Percentiles rank a stretch among this genome's conserved stretches.
Conservation (phyloP, 1,140 invertebrate species). For the Drosophila parabipectinata region DNA sequence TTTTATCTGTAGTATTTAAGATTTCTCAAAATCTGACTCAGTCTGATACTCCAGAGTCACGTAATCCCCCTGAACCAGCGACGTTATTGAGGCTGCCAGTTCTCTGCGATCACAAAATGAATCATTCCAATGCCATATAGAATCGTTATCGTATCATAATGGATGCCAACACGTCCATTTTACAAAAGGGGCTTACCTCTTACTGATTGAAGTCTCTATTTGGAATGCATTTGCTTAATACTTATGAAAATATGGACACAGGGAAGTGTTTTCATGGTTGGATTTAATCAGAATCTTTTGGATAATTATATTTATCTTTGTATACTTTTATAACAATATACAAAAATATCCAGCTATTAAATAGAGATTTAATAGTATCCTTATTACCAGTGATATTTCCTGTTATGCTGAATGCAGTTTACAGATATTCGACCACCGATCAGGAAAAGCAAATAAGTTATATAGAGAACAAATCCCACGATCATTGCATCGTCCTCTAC, state of each 20-base stretch:
- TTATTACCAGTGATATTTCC: no score
- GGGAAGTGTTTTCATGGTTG: background rate
- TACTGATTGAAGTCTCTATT: background rate
- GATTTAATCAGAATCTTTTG: background rate
- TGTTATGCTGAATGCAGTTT: background rate
- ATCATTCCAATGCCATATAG: constrained; percentile 37
- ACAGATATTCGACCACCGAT: constrained; percentile 8
- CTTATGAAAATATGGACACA: background rate
- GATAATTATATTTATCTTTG: background rate
- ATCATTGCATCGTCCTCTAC: constrained; percentile 18
- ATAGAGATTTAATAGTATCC: no score
- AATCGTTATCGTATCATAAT: background rate
- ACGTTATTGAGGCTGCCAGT: constrained; percentile 65
- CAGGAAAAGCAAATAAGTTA: constrained; percentile 42
- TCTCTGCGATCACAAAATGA: constrained; percentile 27
- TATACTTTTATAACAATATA: background rate
- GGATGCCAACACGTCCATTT: constrained; percentile 51
- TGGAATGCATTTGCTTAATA: background rate
- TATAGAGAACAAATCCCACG: constrained; percentile 40
- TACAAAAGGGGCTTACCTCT: constrained; percentile 11
- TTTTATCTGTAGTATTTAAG: background rate
- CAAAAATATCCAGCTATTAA: background rate
- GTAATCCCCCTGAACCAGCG: constrained; percentile 33
- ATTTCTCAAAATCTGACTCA: constrained; percentile 13
- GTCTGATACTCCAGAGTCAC: constrained; percentile 44